Percentiles rank a stretch among this genome's conserved stretches.
These are phyloP conservation scores for Vicugna pacos DNA, from an alignment of 2,113 vertebrate species.

Conservation along the genomic window DNA sequence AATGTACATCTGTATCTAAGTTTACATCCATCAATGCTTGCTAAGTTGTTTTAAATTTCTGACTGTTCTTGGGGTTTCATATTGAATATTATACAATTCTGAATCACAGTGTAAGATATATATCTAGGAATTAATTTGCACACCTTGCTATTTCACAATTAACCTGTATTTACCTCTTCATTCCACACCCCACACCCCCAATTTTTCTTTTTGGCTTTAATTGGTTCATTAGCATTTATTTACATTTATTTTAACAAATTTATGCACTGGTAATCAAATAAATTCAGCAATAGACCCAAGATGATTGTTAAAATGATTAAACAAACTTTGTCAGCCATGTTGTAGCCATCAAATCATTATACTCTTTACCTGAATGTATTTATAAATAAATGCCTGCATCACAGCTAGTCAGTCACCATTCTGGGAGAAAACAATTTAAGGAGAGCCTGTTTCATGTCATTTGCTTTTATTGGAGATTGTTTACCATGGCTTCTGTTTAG, in stretches of 20 bases:
- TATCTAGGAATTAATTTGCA: not conserved
- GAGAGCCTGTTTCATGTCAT: not conserved
- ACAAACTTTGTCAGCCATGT: not conserved
- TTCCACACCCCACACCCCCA: not conserved
- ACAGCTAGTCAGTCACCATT: not conserved
- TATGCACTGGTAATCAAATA: slow-evolving; percentile 8
- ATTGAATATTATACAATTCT: not conserved
- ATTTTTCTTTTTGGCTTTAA: not conserved
- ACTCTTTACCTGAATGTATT: not conserved
- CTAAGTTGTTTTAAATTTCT: not conserved
- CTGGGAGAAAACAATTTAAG: not conserved
- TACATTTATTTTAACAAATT: not conserved
- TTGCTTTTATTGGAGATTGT: not conserved
- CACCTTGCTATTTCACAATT: not conserved
- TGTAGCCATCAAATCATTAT: not conserved
- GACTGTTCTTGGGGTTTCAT: not conserved
- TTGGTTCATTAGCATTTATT: slow-evolving; percentile 2
- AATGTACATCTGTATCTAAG: not conserved
- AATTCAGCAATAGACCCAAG: not conserved
- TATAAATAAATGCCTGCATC: not conserved
- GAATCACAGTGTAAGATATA: not conserved
- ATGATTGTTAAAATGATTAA: not conserved
- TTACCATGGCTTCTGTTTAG: not conserved
- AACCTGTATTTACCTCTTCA: not conserved
- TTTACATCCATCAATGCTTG: not conserved